Percentiles rank a stretch among this genome's conserved stretches.
phyloP scores from a whole-genome alignment of 2,888 invertebrate genomes.

The Cynaeus angustus region DNA sequence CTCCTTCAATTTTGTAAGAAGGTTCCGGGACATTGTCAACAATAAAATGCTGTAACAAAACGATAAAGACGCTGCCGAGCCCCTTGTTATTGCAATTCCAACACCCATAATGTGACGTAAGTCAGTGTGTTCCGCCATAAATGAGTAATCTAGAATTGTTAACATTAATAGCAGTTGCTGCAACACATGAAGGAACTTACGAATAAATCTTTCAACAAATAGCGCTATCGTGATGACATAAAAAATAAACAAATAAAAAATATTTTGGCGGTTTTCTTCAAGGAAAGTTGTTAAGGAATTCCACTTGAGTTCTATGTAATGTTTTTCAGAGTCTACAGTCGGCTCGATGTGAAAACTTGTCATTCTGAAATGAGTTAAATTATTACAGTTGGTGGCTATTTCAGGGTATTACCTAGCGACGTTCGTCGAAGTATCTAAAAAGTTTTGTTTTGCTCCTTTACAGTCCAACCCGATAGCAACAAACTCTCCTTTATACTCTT shows the following conservation, averaged over 20 bases:
- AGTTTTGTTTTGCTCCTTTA: conserved; percentile 96
- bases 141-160: conserved; percentile 86
- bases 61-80: conserved; percentile 94
- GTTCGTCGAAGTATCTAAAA: conserved; percentile 94
- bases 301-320: conserved; percentile 86
- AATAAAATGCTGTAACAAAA: conserved; percentile 95
- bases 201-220: conserved; percentile 96
- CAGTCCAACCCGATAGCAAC: conserved; percentile 95
- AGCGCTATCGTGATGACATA: conserved; percentile 94
- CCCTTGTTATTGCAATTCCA: conserved; percentile 95
- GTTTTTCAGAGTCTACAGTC: conserved; percentile 80
- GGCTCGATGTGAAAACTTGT: conserved; percentile 94
- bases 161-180: conserved; percentile 3
- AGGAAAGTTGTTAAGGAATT: conserved; percentile 91
- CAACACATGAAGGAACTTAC: conserved; percentile 73
- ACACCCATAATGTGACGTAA: conserved; percentile 97
- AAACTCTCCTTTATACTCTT: conserved; percentile 95
- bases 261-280: conserved; percentile 96
- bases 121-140: conserved; percentile 97
- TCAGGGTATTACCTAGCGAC: conserved; percentile 79
- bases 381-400: too few relatives aligned
- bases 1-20: conserved; percentile 94
- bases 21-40: conserved; percentile 93
- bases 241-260: conserved; percentile 95
- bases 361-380: conserved; percentile 77